phyloP scores from a whole-genome alignment of 2,888 invertebrate genomes.

The Penaeus monodon region DNA sequence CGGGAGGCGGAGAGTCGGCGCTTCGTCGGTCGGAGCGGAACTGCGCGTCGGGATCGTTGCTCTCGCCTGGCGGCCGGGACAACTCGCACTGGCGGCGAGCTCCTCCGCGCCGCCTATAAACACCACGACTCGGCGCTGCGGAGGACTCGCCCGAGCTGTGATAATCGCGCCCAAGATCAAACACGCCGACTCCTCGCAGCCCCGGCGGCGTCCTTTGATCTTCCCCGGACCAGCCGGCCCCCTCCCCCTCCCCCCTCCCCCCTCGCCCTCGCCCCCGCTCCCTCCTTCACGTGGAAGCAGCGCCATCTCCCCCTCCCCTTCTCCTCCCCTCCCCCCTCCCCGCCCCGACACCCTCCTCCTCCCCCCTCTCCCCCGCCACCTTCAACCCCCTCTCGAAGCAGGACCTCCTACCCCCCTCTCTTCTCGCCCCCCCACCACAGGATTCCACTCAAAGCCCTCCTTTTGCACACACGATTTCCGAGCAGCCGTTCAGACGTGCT shows the following conservation, averaged over 20 bases:
- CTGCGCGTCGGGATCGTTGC: not conserved
- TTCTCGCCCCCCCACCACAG: too few species aligned
- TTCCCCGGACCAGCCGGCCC: conserved; percentile 28
- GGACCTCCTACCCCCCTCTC: not conserved
- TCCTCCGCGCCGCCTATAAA: conserved; percentile 16
- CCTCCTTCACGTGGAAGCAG: not conserved
- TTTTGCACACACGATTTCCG: too few species aligned
- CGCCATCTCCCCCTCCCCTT: not conserved
- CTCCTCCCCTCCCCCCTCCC: not conserved
- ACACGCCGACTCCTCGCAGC: conserved; percentile 48
- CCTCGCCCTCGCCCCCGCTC: not conserved
- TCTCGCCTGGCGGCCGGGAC: too few species aligned
- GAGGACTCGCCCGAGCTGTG: conserved; percentile 47
- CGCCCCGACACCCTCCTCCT: not conserved
- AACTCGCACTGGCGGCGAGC: not conserved
- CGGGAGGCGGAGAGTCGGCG: conserved; percentile 8
- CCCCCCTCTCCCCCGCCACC: not conserved
- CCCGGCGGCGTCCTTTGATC: conserved; percentile 48
- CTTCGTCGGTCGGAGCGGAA: conserved; percentile 19
- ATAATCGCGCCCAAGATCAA: conserved; percentile 54
- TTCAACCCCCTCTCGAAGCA: not conserved
- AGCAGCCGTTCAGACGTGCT: too few species aligned
- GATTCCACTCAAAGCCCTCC: too few species aligned
- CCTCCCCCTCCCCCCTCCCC: not conserved
- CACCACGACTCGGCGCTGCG: conserved; percentile 9